Evolutionary conservation across 2,888 invertebrate species (phyloP), one percentile per base, ranked within the genome.

Genomic region (Megalurothrips usitatus): DNA sequence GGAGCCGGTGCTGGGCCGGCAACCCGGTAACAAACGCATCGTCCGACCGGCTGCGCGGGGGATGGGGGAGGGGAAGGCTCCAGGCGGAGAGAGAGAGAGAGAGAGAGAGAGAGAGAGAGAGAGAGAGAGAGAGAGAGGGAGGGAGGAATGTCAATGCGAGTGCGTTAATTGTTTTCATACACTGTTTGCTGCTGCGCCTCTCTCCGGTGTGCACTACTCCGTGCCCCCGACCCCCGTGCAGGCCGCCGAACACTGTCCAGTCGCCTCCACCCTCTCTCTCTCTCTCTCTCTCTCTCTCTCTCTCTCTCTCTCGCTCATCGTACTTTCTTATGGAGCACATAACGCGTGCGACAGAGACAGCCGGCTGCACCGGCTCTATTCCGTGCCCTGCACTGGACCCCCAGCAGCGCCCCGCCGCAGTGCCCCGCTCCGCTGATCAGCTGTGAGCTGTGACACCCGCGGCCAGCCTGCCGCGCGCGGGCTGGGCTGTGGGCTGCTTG

Each of bases 111-210:
- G n/a, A n/a, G n/a, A n/a, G 49, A 9, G 49, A 49, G 14, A 49
- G 9, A 49, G 49, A 14, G 14, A 49, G 49, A 49, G 49, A 49
- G 49, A 14, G 10, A 14, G 52, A 52, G 19, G 52, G 52, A 2
- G 52, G 19, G 52, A 10, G 19, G 52, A 52, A 9, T 19, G 52
- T 9, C 6, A 52, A 43, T 43, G 14, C 10, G 68, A 75, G 26
- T 26, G 68, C 12, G 68, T 4, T 75, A 75, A 26, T 75, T 26
- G 68, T 75, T 75, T 75, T 75, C 68, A 26, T 75, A 75, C 68
- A 26, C 26, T 26, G 23, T 26, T 75, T 23, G 12, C 68, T 3
- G 11, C 23, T 9, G 23, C 23, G 68, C 14, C 52, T 19, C 14
- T 3, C 14, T 17, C 10, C 12, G 52, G 52, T 12, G 14, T 10